phyloP scores from a whole-genome alignment of 2,113 vertebrate genomes.

The Syngnathoides biaculeatus region DNA sequence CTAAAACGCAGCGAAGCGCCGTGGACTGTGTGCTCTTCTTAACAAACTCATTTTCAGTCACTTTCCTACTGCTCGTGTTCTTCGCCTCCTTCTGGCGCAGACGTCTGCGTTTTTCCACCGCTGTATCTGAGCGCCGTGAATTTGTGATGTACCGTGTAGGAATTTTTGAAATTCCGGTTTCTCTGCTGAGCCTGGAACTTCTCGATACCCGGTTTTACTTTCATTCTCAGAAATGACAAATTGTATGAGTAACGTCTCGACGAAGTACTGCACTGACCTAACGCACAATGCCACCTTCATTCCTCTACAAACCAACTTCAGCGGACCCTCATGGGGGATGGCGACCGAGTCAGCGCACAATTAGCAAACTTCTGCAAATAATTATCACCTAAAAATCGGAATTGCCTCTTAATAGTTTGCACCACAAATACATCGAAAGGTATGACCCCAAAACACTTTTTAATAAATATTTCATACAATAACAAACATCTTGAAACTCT shows the following conservation, averaged over 20 bases:
- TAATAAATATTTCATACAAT: too few species aligned
- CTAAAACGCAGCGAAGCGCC: slow-evolving; percentile 9
- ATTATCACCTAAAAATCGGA: too few species aligned
- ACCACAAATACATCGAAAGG: too few species aligned
- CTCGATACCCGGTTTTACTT: neutral
- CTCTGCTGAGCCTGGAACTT: neutral
- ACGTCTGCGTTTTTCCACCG: neutral
- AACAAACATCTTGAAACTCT: too few species aligned
- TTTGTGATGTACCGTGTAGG: neutral
- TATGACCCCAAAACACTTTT: too few species aligned
- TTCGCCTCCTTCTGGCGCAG: slow-evolving; percentile 14
- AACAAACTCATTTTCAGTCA: slow-evolving; percentile 10
- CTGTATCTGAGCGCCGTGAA: neutral
- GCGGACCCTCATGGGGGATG: too few species aligned
- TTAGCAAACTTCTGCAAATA: too few species aligned
- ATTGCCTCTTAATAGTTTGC: too few species aligned
- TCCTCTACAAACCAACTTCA: neutral
- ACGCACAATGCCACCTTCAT: neutral
- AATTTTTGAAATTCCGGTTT: neutral
- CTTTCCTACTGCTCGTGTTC: slow-evolving; percentile 8
- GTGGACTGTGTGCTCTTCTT: slow-evolving; percentile 24
- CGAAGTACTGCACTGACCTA: neutral
- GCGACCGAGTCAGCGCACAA: too few species aligned
- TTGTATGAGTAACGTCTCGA: neutral
- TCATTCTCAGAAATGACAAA: neutral